A percentile compares a stretch with the other conserved stretches of the same genome.
phyloP scores from a whole-genome alignment of 2,888 invertebrate genomes.

The Tanypteryx hageni region DNA sequence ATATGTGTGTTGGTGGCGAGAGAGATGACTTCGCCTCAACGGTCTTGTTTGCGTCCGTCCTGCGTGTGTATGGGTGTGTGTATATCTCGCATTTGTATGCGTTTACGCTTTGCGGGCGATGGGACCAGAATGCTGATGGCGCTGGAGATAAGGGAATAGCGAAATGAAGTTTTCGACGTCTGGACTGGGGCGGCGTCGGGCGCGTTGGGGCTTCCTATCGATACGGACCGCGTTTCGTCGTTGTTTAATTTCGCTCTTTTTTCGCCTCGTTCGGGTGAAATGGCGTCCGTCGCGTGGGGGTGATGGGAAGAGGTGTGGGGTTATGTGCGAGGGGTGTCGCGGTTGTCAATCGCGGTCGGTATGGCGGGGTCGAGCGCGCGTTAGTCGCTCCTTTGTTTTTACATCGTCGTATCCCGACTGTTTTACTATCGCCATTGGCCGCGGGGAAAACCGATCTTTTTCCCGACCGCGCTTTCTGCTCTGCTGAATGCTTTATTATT shows the following conservation, averaged over 20 bases:
- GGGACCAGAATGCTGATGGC: conserved; percentile 49
- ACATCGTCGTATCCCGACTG: background rate
- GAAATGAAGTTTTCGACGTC: conserved; percentile 53
- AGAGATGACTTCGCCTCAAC: background rate
- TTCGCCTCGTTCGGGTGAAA: background rate
- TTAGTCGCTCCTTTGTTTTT: background rate
- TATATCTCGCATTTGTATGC: conserved; percentile 58
- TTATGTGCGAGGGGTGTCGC: background rate
- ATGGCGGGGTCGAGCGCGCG: background rate
- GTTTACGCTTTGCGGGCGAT: conserved; percentile 23
- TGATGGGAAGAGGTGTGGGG: background rate
- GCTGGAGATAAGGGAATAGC: conserved; percentile 38
- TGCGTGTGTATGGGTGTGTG: conserved; percentile 8
- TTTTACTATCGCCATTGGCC: background rate
- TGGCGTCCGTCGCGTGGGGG: background rate
- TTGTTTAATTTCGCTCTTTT: background rate
- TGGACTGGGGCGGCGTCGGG: background rate
- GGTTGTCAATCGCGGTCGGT: background rate
- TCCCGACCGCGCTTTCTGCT: background rate
- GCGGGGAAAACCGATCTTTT: background rate
- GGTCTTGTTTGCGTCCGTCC: background rate
- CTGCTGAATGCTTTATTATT: background rate
- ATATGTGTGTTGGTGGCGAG: background rate
- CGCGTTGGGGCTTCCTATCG: background rate
- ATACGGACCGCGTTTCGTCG: background rate